These are phyloP conservation scores for Peribatodes rhomboidaria DNA, from an alignment of 2,888 invertebrate species.

Conservation along the genomic window DNA sequence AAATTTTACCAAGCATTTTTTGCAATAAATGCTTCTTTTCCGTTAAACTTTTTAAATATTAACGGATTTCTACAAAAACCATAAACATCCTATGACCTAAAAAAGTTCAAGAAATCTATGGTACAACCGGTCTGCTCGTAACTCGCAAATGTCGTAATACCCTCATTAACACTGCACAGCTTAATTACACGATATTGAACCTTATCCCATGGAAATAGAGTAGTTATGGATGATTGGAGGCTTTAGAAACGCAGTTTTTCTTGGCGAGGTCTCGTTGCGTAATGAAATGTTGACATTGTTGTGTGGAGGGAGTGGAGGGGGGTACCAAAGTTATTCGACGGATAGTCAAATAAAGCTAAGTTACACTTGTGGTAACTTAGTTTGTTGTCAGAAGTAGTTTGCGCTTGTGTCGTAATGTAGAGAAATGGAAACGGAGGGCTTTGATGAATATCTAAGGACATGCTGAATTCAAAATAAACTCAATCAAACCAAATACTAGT, in stretches of 20 bases:
- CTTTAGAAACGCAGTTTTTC: conserved; percentile 74
- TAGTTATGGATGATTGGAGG: conserved; percentile 45
- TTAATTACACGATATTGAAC: conserved; percentile 46
- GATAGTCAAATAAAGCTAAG: conserved; percentile 17
- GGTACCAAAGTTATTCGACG: conserved; percentile 43
- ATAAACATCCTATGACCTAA: conserved; percentile 42
- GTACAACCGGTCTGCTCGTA: conserved; percentile 48
- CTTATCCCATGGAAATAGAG: conserved; percentile 52
- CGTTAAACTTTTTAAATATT: neutral
- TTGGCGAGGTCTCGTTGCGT: conserved; percentile 80
- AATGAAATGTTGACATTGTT: conserved; percentile 82
- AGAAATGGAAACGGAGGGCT: neutral
- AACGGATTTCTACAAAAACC: conserved; percentile 8
- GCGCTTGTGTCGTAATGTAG: conserved; percentile 5
- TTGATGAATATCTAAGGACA: neutral
- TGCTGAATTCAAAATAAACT: no score
- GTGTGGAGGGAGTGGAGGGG: conserved; percentile 50
- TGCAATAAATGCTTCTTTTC: neutral
- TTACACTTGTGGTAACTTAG: conserved; percentile 21
- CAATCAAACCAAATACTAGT: no score
- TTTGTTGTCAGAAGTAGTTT: conserved; percentile 23
- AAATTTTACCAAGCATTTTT: no score
- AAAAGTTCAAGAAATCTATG: conserved; percentile 45
- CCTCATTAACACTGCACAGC: conserved; percentile 46
- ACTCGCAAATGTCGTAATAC: conserved; percentile 49